Conservation (phyloP, 2,113 vertebrate species). For the Litocranius walleri region DNA sequence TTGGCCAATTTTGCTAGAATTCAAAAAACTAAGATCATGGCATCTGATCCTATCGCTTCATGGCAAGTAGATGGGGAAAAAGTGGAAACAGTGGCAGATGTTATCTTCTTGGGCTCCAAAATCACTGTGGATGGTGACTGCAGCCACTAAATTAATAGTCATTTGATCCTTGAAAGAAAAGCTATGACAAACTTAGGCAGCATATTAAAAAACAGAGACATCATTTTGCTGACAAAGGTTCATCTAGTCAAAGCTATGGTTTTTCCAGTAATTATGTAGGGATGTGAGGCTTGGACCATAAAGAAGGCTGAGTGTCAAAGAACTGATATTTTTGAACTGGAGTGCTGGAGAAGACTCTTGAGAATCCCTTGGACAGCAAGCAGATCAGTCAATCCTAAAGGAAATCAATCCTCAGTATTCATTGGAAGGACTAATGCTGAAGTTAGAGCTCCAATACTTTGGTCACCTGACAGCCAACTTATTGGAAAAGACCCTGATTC, state of each 20-base stretch:
- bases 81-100: background rate
- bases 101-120: background rate
- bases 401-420: background rate
- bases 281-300: background rate
- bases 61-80: background rate
- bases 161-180: background rate
- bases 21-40: background rate
- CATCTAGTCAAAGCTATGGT: background rate
- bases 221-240: background rate
- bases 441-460: background rate
- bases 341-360: background rate
- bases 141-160: background rate
- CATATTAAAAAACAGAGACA: background rate
- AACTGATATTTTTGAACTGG: background rate
- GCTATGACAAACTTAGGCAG: background rate
- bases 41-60: background rate
- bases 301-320: background rate
- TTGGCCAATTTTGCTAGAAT: background rate
- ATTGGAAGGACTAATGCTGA: background rate
- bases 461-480: background rate
- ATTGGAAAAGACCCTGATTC: background rate
- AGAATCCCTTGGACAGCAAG: background rate
- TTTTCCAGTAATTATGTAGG: background rate
- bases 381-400: background rate
- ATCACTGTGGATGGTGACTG: background rate